These are phyloP conservation scores for Philereme vetulata DNA, from an alignment of 2,888 invertebrate species.

Conservation along the genomic window DNA sequence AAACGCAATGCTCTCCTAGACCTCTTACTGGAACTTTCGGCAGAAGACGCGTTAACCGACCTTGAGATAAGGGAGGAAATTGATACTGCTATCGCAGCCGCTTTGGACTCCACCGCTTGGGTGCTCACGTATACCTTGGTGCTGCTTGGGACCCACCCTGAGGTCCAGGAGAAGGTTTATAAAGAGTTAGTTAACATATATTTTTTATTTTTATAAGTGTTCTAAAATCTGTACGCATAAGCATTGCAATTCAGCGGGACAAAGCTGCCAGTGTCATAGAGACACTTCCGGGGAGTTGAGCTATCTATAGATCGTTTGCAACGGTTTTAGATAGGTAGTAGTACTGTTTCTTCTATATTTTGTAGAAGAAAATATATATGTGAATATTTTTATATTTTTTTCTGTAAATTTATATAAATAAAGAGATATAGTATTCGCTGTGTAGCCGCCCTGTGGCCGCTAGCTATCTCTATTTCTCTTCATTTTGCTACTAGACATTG, in stretches of 20 bases:
- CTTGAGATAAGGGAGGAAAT: slow-evolving; percentile 30
- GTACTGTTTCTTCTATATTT: no score
- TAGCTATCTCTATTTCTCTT: no score
- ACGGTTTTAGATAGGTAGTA: no score
- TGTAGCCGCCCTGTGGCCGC: no score
- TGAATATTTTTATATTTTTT: no score
- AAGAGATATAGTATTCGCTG: no score
- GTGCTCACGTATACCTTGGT: slow-evolving; percentile 36
- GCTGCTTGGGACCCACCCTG: slow-evolving; percentile 38
- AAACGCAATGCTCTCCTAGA: slow-evolving; percentile 34
- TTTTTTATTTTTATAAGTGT: not conserved
- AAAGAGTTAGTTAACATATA: slow-evolving; percentile 34
- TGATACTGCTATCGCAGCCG: slow-evolving; percentile 32
- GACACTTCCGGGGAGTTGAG: not conserved
- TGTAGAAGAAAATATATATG: no score
- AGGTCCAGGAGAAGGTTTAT: slow-evolving; percentile 39
- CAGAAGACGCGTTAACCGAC: slow-evolving; percentile 35
- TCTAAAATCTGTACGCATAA: not conserved
- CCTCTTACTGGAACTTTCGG: slow-evolving; percentile 36
- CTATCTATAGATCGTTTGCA: no score
- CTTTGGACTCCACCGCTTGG: slow-evolving; percentile 39
- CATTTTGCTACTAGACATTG: no score
- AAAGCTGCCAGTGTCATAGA: not conserved
- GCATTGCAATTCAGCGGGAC: not conserved
- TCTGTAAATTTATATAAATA: no score